Evolutionary conservation across 2,888 invertebrate genomes (phyloP), one percentile per base, ranked within the genome.

Genomic region (Andrena fulva): DNA sequence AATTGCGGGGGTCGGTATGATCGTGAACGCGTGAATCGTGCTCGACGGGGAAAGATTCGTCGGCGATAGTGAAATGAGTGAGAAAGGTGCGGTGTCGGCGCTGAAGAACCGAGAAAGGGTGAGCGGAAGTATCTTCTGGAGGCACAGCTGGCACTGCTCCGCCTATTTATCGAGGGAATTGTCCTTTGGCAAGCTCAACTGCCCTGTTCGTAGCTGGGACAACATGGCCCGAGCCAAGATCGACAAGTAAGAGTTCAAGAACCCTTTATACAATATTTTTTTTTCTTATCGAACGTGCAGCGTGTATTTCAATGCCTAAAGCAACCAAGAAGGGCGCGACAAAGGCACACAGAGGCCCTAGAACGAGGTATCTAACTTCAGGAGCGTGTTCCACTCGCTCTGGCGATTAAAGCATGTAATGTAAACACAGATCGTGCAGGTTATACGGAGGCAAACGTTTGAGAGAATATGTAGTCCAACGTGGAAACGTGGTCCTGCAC

Each of bases 101-200:
- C 59, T 84, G 83, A 87, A 86, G 86, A 88, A 86, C 75, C 87
- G 89, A 66, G 89, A 89, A 79, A 88, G 89, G 81, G 87, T 89
- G 78, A 91, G 90, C 80, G 91, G 90, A 83, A 91, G 91, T 82
- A 83, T 87, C 72, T 90, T 91, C 79, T 92, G 90, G 91, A 91
- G 93, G 78, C 93, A 93, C 90, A 93, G 93, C 91, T 93, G 93
- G 93, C 93, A 93, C 84, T 91, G 91, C 90, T 92, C 92, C 83
- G 90, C 92, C 83, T 91, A 92, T 86, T 88, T 92, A 79, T 80
- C 88, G 64, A 85, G 78, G 77, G 92, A 92, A 79, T 78, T 89
- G 70, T 86, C 89, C 70, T 85, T 90, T 70, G 85, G 85, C 67
- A 81, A 82, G 75, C 89, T 91, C 76, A 83, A 85, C 85, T 85